Conservation (phyloP, 2,797 vertebrate species). For the Lepilemur ruficaudatus region DNA sequence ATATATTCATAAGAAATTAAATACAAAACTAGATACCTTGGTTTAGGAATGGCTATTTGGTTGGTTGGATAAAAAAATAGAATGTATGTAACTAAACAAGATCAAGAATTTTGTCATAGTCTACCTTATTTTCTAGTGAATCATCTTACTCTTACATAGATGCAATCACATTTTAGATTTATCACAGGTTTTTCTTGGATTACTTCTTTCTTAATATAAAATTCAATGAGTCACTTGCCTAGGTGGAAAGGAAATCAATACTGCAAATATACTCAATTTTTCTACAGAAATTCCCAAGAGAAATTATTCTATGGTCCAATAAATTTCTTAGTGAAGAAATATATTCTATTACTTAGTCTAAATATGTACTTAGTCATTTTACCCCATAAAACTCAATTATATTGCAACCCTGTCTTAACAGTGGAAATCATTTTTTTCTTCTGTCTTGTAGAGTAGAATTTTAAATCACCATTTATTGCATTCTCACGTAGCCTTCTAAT, state of each 20-base stretch:
- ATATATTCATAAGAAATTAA: constrained; percentile 3
- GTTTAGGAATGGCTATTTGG: not conserved
- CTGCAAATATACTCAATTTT: constrained; percentile 28
- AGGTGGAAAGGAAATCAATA: constrained; percentile 65
- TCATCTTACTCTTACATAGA: constrained; percentile 50
- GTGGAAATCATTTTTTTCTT: not conserved
- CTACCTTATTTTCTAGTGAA: constrained; percentile 35
- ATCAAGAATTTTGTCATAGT: not conserved
- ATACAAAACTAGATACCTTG: not conserved
- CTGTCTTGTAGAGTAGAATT: not conserved
- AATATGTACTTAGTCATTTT: constrained; percentile 45
- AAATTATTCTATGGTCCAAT: constrained; percentile 17
- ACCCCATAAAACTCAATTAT: constrained; percentile 34
- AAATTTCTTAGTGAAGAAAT: constrained; percentile 42
- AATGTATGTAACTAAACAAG: not conserved
- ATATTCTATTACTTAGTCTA: constrained; percentile 49
- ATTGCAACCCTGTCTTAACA: not conserved
- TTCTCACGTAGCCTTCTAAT: not conserved
- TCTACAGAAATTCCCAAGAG: constrained; percentile 13
- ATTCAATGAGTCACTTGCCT: constrained; percentile 66
- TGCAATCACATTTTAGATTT: constrained; percentile 69
- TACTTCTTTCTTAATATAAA: constrained; percentile 67
- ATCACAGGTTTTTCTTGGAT: constrained; percentile 63
- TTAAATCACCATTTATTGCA: not conserved
- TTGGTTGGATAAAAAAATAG: not conserved